phyloP scores from a whole-genome alignment of 2,888 invertebrate genomes.

The Leptopterna dolabrata region DNA sequence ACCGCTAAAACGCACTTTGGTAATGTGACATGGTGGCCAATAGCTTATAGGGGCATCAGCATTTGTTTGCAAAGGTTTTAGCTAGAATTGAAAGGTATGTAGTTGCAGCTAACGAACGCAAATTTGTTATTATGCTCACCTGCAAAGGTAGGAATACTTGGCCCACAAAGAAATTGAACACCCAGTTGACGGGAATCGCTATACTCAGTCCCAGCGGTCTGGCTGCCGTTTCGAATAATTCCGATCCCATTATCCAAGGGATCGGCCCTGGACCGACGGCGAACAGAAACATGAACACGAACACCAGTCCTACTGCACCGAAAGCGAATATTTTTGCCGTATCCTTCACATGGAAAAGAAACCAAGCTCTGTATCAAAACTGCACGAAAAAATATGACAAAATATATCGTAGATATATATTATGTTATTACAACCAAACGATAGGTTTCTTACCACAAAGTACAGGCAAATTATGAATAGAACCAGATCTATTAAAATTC shows the following conservation, averaged over 20 bases:
- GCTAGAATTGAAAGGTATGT: no score
- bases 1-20: no score
- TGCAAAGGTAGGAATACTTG: constrained; percentile 79
- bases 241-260: constrained; percentile 93
- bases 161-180: constrained; percentile 84
- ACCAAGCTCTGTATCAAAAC: background rate
- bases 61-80: no score
- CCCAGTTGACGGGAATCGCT: constrained; percentile 88
- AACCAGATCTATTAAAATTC: constrained; percentile 80
- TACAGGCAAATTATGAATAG: constrained; percentile 75
- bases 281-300: constrained; percentile 88
- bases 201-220: constrained; percentile 86
- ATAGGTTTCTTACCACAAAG: constrained; percentile 67
- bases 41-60: no score
- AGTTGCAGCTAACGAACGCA: no score
- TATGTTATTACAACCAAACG: background rate
- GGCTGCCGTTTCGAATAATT: constrained; percentile 85
- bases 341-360: constrained; percentile 65
- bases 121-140: constrained; percentile 67
- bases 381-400: no score
- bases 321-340: constrained; percentile 73
- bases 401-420: constrained; percentile 63
- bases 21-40: no score
- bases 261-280: constrained; percentile 93
- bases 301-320: constrained; percentile 79